A percentile compares a stretch with the other conserved stretches of the same genome.
These are phyloP conservation scores for Tetropium fuscum DNA, from an alignment of 2,888 invertebrate species.

Conservation along the genomic window DNA sequence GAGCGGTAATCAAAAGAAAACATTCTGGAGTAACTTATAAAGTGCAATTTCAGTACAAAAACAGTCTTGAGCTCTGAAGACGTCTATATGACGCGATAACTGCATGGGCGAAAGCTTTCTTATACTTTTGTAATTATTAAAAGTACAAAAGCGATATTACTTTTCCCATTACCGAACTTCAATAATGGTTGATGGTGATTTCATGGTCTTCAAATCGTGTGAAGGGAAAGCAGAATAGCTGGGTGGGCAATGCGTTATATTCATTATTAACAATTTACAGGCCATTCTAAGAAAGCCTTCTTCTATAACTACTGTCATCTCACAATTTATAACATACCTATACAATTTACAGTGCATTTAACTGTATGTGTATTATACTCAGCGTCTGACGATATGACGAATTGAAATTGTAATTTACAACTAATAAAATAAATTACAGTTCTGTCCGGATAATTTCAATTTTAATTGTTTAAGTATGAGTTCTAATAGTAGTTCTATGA, in stretches of 20 bases:
- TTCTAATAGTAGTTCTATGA: slow-evolving; percentile 8
- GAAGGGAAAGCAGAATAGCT: too few species aligned
- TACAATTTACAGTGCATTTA: not conserved
- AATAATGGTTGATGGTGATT: too few species aligned
- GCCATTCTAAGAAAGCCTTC: too few species aligned
- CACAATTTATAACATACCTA: too few species aligned
- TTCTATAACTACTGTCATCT: too few species aligned
- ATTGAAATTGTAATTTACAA: slow-evolving; percentile 1
- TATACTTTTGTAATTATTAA: not conserved
- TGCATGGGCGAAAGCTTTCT: not conserved
- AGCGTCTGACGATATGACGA: slow-evolving; percentile 3
- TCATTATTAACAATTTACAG: too few species aligned
- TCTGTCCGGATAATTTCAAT: slow-evolving; percentile 3
- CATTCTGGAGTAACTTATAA: slow-evolving; percentile 10
- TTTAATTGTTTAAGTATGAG: slow-evolving; percentile 8
- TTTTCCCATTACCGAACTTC: too few species aligned
- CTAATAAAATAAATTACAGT: slow-evolving; percentile 10
- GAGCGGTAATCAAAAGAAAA: slow-evolving; percentile 16
- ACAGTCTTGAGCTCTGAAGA: slow-evolving; percentile 6
- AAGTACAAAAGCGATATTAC: not conserved
- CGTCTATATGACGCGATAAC: slow-evolving; percentile 1
- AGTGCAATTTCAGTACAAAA: slow-evolving; percentile 17
- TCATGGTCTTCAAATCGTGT: too few species aligned
- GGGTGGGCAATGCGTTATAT: too few species aligned
- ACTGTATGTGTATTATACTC: not conserved